phyloP scores from a whole-genome alignment of 2,113 vertebrate genomes.

The Glaucomys volans region DNA sequence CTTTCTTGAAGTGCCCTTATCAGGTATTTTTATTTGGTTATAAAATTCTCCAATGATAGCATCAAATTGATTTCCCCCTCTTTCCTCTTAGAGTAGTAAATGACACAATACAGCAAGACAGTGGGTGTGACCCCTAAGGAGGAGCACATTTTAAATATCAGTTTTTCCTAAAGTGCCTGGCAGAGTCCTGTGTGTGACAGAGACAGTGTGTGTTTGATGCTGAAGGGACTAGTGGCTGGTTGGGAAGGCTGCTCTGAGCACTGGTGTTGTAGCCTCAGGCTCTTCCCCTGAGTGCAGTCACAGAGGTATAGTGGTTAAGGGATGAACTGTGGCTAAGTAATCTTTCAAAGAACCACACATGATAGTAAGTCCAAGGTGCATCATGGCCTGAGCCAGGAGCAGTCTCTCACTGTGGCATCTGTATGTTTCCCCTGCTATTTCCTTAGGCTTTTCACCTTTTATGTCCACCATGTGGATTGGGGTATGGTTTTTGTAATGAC shows the following conservation, averaged over 20 bases:
- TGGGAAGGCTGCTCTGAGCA: not conserved
- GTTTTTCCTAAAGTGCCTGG: not conserved
- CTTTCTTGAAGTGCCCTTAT: slow-evolving; percentile 86
- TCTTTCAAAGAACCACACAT: not conserved
- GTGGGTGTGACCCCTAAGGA: not conserved
- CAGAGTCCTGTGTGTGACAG: not conserved
- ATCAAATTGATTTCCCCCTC: not conserved
- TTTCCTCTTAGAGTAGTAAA: not conserved
- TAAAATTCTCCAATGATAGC: not conserved
- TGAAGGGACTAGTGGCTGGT: not conserved
- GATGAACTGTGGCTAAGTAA: not conserved
- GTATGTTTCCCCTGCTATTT: not conserved
- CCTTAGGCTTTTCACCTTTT: not conserved
- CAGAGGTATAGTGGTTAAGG: not conserved
- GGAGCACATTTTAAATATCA: not conserved
- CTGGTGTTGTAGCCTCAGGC: not conserved
- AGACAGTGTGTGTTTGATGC: not conserved
- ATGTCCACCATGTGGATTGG: not conserved
- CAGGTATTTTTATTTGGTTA: slow-evolving; percentile 76
- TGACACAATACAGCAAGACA: not conserved
- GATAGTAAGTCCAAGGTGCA: not conserved
- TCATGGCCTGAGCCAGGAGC: not conserved
- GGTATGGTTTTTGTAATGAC: not conserved
- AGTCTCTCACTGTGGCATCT: not conserved
- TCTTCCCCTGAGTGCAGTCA: not conserved